phyloP scores from a whole-genome alignment of 2,888 invertebrate species.

The Parascotia fuliginaria region DNA sequence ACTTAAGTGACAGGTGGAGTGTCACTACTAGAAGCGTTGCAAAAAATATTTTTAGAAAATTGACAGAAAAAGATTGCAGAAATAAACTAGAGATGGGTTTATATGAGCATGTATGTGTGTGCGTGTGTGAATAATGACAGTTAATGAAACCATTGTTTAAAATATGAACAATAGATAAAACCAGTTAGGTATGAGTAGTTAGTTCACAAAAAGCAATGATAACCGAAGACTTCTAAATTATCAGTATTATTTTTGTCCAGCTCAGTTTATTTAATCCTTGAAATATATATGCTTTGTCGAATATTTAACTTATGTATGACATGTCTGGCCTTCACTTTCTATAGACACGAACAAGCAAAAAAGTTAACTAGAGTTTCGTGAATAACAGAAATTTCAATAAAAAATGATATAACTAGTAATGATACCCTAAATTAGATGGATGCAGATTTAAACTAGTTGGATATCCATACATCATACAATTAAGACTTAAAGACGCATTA shows the following conservation, averaged over 20 bases:
- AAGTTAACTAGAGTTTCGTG: too few species aligned
- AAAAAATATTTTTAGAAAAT: conserved; percentile 19
- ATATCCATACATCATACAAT: too few species aligned
- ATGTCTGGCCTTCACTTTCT: too few species aligned
- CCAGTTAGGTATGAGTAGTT: conserved; percentile 1
- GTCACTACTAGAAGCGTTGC: conserved; percentile 24
- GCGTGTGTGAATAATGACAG: conserved; percentile 7
- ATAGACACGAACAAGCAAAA: too few species aligned
- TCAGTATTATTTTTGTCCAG: conserved; percentile 1
- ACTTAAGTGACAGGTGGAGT: conserved; percentile 40
- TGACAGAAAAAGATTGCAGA: too few species aligned
- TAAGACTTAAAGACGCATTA: not conserved
- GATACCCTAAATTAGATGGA: too few species aligned
- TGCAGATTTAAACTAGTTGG: too few species aligned
- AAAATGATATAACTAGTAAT: too few species aligned
- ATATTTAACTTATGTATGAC: too few species aligned
- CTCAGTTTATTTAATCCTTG: too few species aligned
- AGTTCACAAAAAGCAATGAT: conserved; percentile 32
- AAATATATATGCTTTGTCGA: too few species aligned
- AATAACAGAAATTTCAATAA: too few species aligned
- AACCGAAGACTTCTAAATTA: conserved; percentile 17
- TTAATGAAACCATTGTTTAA: conserved; percentile 33
- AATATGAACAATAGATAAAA: conserved; percentile 32
- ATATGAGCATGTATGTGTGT: not conserved
- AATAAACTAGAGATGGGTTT: not conserved